A percentile compares a stretch with the other conserved stretches of the same genome.
Evolutionary conservation across 92 coral and sea anemone species (phyloP).

Genomic region (Parazoanthus darwini): DNA sequence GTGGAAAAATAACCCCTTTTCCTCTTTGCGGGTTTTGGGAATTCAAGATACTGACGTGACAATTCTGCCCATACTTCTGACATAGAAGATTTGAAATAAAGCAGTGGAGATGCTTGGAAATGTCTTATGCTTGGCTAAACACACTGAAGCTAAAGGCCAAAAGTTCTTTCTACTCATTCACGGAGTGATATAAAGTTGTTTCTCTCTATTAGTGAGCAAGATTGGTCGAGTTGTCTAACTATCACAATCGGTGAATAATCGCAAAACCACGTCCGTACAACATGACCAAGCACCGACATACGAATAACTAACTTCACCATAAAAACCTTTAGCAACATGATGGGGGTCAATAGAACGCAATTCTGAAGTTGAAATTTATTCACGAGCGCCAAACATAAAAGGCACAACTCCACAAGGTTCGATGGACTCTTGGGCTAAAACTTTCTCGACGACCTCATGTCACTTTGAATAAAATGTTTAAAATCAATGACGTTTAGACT

Average conservation of each 20-base stretch:
- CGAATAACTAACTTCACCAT: neutral
- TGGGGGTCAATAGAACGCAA: neutral
- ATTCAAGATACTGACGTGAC: neutral
- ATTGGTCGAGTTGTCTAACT: slow-evolving; percentile 18
- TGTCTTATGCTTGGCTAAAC: neutral
- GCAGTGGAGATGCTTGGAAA: neutral
- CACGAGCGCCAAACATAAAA: slow-evolving; percentile 33
- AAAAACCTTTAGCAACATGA: neutral
- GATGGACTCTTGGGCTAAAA: neutral
- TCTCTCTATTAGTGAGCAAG: neutral
- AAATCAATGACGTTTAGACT: neutral
- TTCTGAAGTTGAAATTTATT: slow-evolving; percentile 23
- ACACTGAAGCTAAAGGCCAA: slow-evolving; percentile 9
- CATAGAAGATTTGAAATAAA: neutral
- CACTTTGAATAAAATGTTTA: neutral
- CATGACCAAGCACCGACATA: neutral
- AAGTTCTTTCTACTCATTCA: slow-evolving; percentile 13
- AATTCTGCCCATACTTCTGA: neutral
- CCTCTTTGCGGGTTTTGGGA: slow-evolving; percentile 21
- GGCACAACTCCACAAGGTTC: neutral
- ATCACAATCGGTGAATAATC: slow-evolving; percentile 16
- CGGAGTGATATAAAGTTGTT: slow-evolving; percentile 6
- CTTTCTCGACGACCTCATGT: neutral
- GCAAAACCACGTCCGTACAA: neutral
- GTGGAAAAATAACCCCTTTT: neutral